Conservation (phyloP, 2,113 vertebrate genomes). For the Motacilla tschutschensis region DNA sequence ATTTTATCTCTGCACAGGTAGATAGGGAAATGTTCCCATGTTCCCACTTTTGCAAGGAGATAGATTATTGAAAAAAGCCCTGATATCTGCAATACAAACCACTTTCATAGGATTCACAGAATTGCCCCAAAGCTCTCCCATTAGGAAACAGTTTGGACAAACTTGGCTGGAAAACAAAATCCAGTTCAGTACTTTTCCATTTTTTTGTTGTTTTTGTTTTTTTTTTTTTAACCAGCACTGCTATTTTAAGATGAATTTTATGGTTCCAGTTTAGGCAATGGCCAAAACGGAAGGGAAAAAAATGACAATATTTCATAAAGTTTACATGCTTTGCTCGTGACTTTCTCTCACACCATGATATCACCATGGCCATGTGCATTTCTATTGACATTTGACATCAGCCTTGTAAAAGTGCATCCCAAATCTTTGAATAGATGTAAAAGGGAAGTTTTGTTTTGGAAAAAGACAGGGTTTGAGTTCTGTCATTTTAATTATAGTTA, state of each 20-base stretch:
- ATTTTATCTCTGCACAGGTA: not conserved
- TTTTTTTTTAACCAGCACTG: not conserved
- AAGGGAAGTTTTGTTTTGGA: not conserved
- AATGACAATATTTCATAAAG: not conserved
- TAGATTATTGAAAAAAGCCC: not conserved
- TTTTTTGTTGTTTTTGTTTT: not conserved
- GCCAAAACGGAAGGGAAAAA: not conserved
- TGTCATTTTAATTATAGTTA: not conserved
- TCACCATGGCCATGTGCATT: not conserved
- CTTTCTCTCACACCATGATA: not conserved
- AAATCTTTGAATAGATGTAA: not conserved
- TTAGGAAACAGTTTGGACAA: not conserved
- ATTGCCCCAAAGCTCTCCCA: not conserved
- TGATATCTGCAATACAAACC: not conserved
- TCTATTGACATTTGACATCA: not conserved
- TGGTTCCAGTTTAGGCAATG: not conserved
- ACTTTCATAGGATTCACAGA: not conserved
- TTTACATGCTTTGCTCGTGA: not conserved
- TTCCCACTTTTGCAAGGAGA: not conserved
- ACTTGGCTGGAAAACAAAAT: conserved; percentile 6
- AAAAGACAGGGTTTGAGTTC: not conserved
- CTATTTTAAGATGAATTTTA: conserved; percentile 36
- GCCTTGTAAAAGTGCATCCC: not conserved
- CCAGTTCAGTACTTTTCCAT: not conserved
- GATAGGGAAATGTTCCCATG: not conserved